Evolutionary conservation across 2,797 vertebrate genomes (phyloP), one percentile per base, ranked within the genome.

Genomic region (Rhinogobio ventralis): DNA sequence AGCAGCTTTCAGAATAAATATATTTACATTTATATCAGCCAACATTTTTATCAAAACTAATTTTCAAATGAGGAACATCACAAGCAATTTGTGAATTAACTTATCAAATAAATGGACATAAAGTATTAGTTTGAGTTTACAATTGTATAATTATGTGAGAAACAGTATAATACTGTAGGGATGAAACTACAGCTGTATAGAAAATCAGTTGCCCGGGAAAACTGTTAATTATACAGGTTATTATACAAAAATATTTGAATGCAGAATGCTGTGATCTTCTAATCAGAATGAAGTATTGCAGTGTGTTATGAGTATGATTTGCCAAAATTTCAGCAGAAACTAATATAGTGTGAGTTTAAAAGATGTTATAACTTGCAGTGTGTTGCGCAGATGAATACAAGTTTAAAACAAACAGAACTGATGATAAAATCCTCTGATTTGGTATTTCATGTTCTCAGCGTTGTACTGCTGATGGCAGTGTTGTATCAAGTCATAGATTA

Each of bases 401-500:
- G 45, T 51, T 28, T 30, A 51, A 57, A 75, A n/a, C 11, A 36
- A 55, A 75, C 5, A 36, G 8, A 75, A 36, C 28, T 55, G 19
- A n/a, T 9, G 25, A 51, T 55, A 8, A 14, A n/a, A 14, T 25
- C 57, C n/a, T 14, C 11, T 25, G n/a, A 60, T 60, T 25, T 14
- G 57, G 5, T 14, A 60, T 60, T 60, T 60, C 11, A 60, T 14
- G 57, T 28, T 77, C 14, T 60, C 14, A 28, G 15, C 62, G 39
- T 78, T 64, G 39, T 28, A 62, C 39, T 62, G 57, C 57, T 78
- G 75, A 78, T 78, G 75, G 75, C 75, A 78, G 36, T 62, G 15
- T 78, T 78, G 39, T n/a, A 45, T 55, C 33, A 55, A n/a, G 53
- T 76, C 53, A 39, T 9, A 36, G 11, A 51, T 19, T 28, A 53